Conservation (phyloP, 2,113 vertebrate genomes). For the Melanerpes formicivorus region DNA sequence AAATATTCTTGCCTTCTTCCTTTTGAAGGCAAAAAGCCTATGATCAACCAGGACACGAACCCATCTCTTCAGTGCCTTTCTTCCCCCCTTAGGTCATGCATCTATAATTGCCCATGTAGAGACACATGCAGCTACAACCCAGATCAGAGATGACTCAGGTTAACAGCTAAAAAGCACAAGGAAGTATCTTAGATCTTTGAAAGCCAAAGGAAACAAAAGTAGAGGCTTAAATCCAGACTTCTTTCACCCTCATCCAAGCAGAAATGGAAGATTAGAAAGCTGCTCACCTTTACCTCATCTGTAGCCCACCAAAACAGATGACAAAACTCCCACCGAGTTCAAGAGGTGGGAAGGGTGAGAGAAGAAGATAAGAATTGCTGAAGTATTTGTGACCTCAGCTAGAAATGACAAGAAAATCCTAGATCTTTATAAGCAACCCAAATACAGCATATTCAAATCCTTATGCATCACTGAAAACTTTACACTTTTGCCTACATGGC, state of each 20-base stretch:
- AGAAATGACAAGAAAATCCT: background rate
- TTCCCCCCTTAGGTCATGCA: background rate
- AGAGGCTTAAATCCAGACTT: background rate
- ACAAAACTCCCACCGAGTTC: background rate
- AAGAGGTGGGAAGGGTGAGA: background rate
- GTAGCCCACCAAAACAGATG: background rate
- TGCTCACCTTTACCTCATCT: background rate
- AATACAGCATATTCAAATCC: background rate
- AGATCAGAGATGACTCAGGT: background rate
- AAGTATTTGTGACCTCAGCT: background rate
- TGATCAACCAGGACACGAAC: background rate
- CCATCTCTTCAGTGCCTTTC: background rate
- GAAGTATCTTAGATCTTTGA: background rate
- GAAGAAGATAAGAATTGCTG: background rate
- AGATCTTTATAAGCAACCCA: background rate
- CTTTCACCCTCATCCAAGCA: background rate
- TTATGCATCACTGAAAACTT: background rate
- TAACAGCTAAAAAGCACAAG: background rate
- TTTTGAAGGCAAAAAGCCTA: background rate
- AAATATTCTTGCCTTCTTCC: background rate
- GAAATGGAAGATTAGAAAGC: conserved; percentile 1
- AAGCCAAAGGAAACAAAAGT: conserved; percentile 25
- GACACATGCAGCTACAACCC: background rate
- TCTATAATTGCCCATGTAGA: background rate
- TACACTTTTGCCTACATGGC: background rate